phyloP scores from a whole-genome alignment of 2,888 invertebrate species.

The Hemicrepidius hirtus region DNA sequence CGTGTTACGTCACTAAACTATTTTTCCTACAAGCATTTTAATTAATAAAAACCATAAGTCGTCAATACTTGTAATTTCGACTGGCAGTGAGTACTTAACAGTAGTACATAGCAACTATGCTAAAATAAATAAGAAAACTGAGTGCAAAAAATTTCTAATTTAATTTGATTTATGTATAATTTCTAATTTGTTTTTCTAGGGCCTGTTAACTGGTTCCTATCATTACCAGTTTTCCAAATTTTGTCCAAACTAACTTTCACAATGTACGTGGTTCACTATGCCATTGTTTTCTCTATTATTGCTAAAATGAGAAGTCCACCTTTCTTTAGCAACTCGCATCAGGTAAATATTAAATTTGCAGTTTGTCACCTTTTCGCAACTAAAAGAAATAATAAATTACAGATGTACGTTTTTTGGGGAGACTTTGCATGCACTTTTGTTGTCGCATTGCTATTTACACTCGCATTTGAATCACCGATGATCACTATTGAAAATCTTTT shows the following conservation, averaged over 20 bases:
- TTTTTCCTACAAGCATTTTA: too few relatives aligned
- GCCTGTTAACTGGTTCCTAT: slow-evolving; percentile 73
- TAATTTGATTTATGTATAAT: too few relatives aligned
- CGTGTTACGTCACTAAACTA: too few relatives aligned
- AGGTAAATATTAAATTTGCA: slow-evolving; percentile 57
- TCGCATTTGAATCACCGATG: not conserved
- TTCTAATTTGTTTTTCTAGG: slow-evolving; percentile 68
- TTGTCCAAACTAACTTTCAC: slow-evolving; percentile 73
- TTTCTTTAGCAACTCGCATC: slow-evolving; percentile 59
- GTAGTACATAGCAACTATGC: too few relatives aligned
- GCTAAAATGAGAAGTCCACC: slow-evolving; percentile 55
- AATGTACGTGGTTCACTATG: slow-evolving; percentile 72
- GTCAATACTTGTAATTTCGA: too few relatives aligned
- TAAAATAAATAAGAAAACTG: not conserved
- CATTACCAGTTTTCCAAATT: slow-evolving; percentile 71
- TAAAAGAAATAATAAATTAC: not conserved
- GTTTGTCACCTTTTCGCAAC: not conserved
- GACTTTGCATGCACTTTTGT: slow-evolving; percentile 7
- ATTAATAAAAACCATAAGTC: too few relatives aligned
- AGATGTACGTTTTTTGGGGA: slow-evolving; percentile 25
- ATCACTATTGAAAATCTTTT: too few relatives aligned
- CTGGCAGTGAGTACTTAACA: too few relatives aligned
- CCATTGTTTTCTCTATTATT: slow-evolving; percentile 59
- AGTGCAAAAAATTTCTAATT: too few relatives aligned
- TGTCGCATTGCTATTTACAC: not conserved